Base-by-base conservation (phyloP, 2,113 vertebrate species). In the Tetrax tetrax region DNA sequence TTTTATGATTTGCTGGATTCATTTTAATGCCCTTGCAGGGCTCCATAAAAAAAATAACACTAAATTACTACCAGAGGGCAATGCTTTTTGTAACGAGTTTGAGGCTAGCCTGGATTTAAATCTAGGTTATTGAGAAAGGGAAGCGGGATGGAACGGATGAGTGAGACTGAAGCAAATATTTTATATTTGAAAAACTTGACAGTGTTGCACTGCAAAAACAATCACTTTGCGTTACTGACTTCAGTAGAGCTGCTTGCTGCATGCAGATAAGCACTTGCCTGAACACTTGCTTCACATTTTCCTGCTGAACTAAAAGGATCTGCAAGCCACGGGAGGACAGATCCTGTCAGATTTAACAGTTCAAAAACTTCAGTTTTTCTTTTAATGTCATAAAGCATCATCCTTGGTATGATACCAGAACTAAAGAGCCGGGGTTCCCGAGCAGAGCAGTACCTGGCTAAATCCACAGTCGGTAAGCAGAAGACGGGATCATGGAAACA, bases 121-220 rank as follows among this genome's bases (percentile, higher is more conserved):
- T 43, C 63, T 6, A 27, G 27, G 57, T 41, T 53, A 80, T 41
- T 72, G 66, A 90, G 63, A 60, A 76, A 80, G 48, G 38, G 66
- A 93, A 91, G 59, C 31, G 43, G 45, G 57, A 90, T 23, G 54
- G 66, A 94, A 90, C 82, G 90, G 88, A 91, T 45, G 59, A 93
- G 60, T 15, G 50, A 14, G 29, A 71, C 31, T 5, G 3, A 92
- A 75, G 21, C 38, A 71, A 82, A 27, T 38, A 53, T 31, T 72
- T 69, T 7, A 31, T 14, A 38, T 35, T 0, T 69, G 41, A 57
- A 68, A 56, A 65, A 38, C 43, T 2, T 21, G 27, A 69, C 63
- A 41, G 19, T 41, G 59, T 10, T 75, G 69, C 77, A 83, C 3
- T 60, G 93, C 51, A 89, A 64, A 78, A 89, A 84, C 53, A 81